Evolutionary conservation across 2,888 invertebrate genomes (phyloP).

Genomic region (Cataglyphis albicans): DNA sequence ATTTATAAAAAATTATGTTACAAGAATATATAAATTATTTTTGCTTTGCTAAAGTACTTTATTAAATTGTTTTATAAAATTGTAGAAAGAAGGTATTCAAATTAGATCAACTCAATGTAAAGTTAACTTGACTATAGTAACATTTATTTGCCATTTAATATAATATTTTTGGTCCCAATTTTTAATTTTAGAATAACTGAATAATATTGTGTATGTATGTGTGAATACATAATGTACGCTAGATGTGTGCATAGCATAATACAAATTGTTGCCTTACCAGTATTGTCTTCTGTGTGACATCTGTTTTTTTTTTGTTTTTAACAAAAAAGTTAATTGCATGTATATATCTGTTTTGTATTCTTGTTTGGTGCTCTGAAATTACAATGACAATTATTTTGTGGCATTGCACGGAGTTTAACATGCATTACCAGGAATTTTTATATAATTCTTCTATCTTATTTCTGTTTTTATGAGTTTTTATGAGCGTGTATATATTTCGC

Average conservation of each 20-base stretch:
- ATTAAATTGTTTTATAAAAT: slow-evolving; percentile 62
- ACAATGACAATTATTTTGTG: slow-evolving; percentile 72
- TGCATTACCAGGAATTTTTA: slow-evolving; percentile 63
- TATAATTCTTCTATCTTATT: slow-evolving; percentile 47
- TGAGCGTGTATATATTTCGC: slow-evolving; percentile 77
- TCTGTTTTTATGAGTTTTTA: slow-evolving; percentile 72
- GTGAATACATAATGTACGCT: slow-evolving; percentile 51
- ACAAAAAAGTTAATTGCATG: slow-evolving; percentile 77
- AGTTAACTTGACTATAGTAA: slow-evolving; percentile 18
- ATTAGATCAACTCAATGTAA: slow-evolving; percentile 25
- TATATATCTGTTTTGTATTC: slow-evolving; percentile 80
- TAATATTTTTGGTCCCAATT: slow-evolving; percentile 62
- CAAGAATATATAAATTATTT: background rate
- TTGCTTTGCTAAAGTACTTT: background rate
- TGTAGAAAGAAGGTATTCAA: slow-evolving; percentile 80
- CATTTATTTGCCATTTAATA: slow-evolving; percentile 28
- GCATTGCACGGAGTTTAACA: slow-evolving; percentile 62
- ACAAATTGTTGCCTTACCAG: slow-evolving; percentile 79
- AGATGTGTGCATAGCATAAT: slow-evolving; percentile 66
- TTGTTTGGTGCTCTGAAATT: slow-evolving; percentile 69
- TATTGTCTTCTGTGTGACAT: slow-evolving; percentile 76
- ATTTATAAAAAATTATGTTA: background rate
- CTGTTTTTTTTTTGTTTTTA: slow-evolving; percentile 61
- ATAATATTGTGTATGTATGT: background rate
- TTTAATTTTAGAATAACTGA: slow-evolving; percentile 35